Percentiles rank a stretch among this genome's conserved stretches.
Evolutionary conservation across 2,888 invertebrate genomes (phyloP).

Genomic region (Lepetodrilus schrolli): DNA sequence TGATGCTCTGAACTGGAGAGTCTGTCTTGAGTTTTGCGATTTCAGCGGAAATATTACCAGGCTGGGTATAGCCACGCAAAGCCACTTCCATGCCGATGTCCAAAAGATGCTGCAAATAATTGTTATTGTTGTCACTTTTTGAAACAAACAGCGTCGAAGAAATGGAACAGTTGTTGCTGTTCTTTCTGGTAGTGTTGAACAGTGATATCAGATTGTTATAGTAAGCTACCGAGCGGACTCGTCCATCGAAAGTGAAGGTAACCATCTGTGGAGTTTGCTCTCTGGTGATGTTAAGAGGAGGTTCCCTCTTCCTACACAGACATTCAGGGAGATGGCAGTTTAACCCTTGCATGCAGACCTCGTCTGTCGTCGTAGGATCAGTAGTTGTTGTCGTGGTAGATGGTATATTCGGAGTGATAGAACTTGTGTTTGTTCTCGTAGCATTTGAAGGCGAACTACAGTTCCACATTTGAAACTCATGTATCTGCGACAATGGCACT

Average conservation of each 20-base stretch:
- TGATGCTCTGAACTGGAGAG: not conserved
- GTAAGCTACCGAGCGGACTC: conserved; percentile 41
- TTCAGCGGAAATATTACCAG: conserved; percentile 39
- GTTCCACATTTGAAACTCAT: conserved; percentile 45
- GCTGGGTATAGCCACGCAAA: conserved; percentile 44
- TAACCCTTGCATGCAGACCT: no score
- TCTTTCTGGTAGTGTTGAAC: conserved; percentile 38
- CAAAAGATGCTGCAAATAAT: conserved; percentile 42
- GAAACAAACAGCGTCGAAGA: conserved; percentile 54
- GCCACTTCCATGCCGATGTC: conserved; percentile 54
- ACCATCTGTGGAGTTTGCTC: conserved; percentile 56
- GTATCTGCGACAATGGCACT: conserved; percentile 45
- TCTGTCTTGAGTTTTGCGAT: conserved; percentile 77
- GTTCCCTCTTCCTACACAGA: conserved; percentile 46
- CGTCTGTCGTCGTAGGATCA: not conserved
- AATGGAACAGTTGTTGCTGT: conserved; percentile 57
- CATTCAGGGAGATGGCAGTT: conserved; percentile 47
- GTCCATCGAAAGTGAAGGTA: conserved; percentile 58
- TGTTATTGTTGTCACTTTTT: conserved; percentile 40
- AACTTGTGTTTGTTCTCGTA: not conserved
- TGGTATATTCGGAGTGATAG: conserved; percentile 14
- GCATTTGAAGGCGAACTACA: conserved; percentile 36
- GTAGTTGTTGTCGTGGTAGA: not conserved
- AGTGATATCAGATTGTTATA: conserved; percentile 44
- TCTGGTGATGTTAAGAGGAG: conserved; percentile 40